Conservation (phyloP, 2,888 invertebrate species). For the Limenitis camilla region DNA sequence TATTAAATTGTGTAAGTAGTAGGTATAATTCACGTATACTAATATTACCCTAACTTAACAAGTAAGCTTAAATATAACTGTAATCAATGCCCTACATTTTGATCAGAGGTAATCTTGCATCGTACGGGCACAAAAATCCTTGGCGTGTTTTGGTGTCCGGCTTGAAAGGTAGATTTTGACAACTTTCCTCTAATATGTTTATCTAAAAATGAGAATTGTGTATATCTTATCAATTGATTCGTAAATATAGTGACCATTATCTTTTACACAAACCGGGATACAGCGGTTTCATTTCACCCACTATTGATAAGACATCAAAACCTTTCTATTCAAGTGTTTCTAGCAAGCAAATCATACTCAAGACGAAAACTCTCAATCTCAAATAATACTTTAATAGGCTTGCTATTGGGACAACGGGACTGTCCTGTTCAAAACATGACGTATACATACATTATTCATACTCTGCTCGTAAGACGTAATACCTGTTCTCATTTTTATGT, state of each 20-base stretch:
- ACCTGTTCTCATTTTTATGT: constrained; percentile 13
- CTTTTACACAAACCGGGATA: too few species aligned
- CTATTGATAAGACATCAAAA: too few species aligned
- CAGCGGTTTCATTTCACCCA: too few species aligned
- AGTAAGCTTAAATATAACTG: constrained; percentile 34
- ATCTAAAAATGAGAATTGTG: constrained; percentile 32
- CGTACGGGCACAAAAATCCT: constrained; percentile 89
- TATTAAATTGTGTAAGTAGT: constrained; percentile 9
- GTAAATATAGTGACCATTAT: not conserved
- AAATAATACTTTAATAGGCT: too few species aligned
- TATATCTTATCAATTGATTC: not conserved
- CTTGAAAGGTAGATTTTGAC: constrained; percentile 79
- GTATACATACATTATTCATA: too few species aligned
- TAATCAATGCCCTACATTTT: constrained; percentile 91
- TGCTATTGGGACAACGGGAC: too few species aligned
- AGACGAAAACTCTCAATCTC: too few species aligned
- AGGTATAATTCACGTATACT: constrained; percentile 1
- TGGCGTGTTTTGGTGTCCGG: constrained; percentile 92
- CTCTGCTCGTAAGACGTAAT: not conserved
- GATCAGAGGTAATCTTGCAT: constrained; percentile 90
- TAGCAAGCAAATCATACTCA: too few species aligned
- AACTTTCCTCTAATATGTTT: constrained; percentile 19
- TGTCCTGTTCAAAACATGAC: too few species aligned
- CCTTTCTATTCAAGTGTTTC: too few species aligned
- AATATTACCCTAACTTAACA: constrained; percentile 7